Conservation (phyloP, 2,888 invertebrate species). For the Agrochola litura region DNA sequence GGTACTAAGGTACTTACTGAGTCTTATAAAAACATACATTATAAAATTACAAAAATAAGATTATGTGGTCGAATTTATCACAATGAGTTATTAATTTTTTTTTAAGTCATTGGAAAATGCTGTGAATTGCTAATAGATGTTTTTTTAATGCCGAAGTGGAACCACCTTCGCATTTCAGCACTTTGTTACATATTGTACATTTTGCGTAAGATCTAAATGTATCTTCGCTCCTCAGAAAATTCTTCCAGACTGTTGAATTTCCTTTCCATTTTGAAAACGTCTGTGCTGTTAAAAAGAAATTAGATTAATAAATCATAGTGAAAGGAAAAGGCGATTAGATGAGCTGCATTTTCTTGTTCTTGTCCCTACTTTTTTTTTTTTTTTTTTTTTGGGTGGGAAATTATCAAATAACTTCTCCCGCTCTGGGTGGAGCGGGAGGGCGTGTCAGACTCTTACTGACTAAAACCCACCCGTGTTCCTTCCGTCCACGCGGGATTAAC, state of each 20-base stretch:
- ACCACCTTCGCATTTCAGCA: slow-evolving; percentile 32
- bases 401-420: too few species aligned
- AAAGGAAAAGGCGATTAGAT: background rate
- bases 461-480: too few species aligned
- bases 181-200: slow-evolving; percentile 30
- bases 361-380: too few species aligned
- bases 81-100: background rate
- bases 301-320: background rate
- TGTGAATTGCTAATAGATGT: slow-evolving; percentile 32
- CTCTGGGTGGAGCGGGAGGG: too few species aligned
- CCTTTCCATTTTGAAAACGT: slow-evolving; percentile 11
- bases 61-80: background rate
- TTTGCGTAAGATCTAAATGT: slow-evolving; percentile 16
- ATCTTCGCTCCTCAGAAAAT: slow-evolving; percentile 36
- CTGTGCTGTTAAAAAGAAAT: slow-evolving; percentile 13
- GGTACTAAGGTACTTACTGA: background rate
- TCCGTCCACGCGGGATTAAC: background rate
- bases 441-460: too few species aligned
- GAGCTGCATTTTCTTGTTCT: background rate
- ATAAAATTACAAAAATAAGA: background rate
- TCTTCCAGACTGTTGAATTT: slow-evolving; percentile 18
- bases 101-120: background rate
- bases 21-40: background rate
- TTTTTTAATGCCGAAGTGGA: slow-evolving; percentile 33
- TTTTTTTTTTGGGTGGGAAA: too few species aligned